A percentile compares a stretch with the other conserved stretches of the same genome.
Conservation (phyloP, 2,888 invertebrate species). For the Autographa pulchrina region DNA sequence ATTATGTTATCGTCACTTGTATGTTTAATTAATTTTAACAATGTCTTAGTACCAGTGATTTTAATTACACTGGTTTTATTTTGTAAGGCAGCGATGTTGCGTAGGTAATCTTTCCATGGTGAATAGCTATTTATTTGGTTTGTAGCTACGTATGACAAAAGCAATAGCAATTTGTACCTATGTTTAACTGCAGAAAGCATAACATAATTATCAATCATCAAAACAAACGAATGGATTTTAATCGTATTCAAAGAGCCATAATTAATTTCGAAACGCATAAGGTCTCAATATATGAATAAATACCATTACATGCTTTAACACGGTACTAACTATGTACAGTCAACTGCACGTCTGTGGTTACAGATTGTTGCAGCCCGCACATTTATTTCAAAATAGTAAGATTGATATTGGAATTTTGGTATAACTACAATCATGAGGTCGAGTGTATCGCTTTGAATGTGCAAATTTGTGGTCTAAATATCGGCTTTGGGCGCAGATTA, state of each 20-base stretch:
- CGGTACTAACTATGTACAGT: not conserved
- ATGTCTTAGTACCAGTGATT: too few species aligned
- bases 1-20: too few species aligned
- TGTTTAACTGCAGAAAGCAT: not conserved
- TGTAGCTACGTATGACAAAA: too few species aligned
- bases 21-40: too few species aligned
- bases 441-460: not conserved
- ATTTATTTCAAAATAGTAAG: not conserved
- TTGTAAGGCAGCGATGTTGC: too few species aligned
- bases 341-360: not conserved
- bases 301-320: not conserved
- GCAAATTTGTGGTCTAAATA: slow-evolving; percentile 35
- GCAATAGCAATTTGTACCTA: too few species aligned
- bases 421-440: not conserved
- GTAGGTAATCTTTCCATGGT: too few species aligned
- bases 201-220: not conserved
- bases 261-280: not conserved
- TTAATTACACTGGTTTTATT: too few species aligned
- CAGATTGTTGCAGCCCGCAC: not conserved
- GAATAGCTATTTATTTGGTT: too few species aligned
- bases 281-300: not conserved
- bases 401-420: not conserved
- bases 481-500: slow-evolving; percentile 32
- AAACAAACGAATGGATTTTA: not conserved
- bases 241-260: not conserved